Conservation (phyloP, 1,140 invertebrate species). For the Trichonephila clavata region DNA sequence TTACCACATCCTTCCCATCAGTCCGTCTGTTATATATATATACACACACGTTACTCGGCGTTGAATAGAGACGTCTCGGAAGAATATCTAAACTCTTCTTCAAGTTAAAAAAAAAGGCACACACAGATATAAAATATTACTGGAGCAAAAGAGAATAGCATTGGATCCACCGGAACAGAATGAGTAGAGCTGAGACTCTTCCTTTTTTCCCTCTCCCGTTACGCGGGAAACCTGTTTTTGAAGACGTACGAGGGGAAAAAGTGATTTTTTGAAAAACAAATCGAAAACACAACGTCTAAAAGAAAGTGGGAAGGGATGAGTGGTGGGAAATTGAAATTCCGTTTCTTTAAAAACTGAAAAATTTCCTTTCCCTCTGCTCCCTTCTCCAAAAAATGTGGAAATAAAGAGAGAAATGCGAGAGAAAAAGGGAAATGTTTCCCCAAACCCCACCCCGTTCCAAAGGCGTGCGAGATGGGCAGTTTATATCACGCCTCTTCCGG, state of each 20-base stretch:
- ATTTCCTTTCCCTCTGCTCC: not conserved
- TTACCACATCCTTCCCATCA: slow-evolving; percentile 19
- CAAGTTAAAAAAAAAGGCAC: not conserved
- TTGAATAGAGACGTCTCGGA: slow-evolving; percentile 21
- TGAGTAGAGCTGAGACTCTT: not conserved
- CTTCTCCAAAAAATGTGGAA: not conserved
- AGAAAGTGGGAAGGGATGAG: not conserved
- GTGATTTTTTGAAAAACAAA: slow-evolving; percentile 25
- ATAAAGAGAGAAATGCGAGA: slow-evolving; percentile 52
- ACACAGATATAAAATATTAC: not conserved
- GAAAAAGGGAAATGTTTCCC: slow-evolving; percentile 49
- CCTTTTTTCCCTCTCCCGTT: not conserved
- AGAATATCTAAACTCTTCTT: not conserved
- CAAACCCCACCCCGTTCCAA: slow-evolving; percentile 25
- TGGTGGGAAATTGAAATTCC: slow-evolving; percentile 49
- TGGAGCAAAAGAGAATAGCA: not conserved
- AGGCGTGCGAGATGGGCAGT: not conserved
- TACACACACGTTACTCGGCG: not conserved
- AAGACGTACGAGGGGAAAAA: not conserved
- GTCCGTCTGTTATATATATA: not conserved
- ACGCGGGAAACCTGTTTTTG: not conserved
- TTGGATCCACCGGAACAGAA: not conserved
- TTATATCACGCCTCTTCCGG: not conserved
- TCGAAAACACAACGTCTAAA: slow-evolving; percentile 17
- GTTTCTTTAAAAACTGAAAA: not conserved